These are phyloP conservation scores for Mormyrops boulengeri DNA, from an alignment of 2,797 vertebrate genomes.

Conservation along the genomic window DNA sequence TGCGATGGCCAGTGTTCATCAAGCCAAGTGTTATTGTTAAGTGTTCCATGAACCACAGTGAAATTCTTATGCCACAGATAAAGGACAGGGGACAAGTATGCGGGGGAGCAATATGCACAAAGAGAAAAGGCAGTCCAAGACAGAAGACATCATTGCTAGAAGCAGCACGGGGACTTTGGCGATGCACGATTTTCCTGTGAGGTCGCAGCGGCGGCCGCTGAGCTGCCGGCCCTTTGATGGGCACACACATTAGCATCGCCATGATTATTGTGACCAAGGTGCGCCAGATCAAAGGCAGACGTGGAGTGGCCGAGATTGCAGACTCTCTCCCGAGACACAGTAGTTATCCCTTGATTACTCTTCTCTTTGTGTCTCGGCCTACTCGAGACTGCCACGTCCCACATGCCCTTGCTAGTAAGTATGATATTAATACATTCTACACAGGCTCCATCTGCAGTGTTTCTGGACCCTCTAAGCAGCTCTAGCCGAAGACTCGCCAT, in stretches of 20 bases:
- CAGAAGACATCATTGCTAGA: not conserved
- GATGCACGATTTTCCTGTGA: not conserved
- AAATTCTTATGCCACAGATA: not conserved
- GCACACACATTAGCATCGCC: not conserved
- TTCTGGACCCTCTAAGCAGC: not conserved
- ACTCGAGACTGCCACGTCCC: not conserved
- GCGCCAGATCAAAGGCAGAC: constrained; percentile 8
- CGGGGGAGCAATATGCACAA: not conserved
- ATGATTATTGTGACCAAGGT: constrained; percentile 3
- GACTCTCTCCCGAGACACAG: not conserved
- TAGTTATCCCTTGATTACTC: constrained; percentile 17
- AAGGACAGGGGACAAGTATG: not conserved
- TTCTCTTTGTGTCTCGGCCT: not conserved
- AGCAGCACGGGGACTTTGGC: not conserved
- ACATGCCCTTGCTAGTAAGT: not conserved
- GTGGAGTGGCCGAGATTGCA: constrained; percentile 3
- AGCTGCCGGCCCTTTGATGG: not conserved
- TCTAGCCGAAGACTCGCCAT: not conserved
- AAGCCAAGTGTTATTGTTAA: not conserved
- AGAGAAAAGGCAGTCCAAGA: not conserved
- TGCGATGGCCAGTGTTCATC: not conserved
- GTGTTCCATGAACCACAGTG: not conserved
- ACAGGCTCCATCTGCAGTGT: not conserved
- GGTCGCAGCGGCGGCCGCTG: not conserved
- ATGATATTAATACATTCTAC: not conserved